Conservation (phyloP, 2,888 invertebrate genomes). For the Tetropium fuscum region DNA sequence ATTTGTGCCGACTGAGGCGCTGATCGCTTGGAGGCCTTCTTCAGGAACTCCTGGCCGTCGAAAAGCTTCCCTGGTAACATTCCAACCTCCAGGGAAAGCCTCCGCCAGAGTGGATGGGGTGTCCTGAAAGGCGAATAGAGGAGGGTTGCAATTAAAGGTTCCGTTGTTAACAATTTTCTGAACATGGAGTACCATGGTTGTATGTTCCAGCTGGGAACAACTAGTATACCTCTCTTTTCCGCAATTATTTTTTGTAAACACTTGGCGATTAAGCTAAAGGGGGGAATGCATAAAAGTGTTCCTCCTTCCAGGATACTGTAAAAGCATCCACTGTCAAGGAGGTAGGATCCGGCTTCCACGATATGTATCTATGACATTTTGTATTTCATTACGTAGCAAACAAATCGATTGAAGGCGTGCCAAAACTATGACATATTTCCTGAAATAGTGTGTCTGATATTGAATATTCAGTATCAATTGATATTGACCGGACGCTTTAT, state of each 20-base stretch:
- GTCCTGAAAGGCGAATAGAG: neutral
- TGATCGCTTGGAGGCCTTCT: neutral
- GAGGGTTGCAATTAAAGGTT: neutral
- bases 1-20: neutral
- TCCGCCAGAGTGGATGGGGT: neutral
- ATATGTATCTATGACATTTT: slow-evolving; percentile 48
- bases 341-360: slow-evolving; percentile 39
- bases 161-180: neutral
- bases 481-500: slow-evolving; percentile 15
- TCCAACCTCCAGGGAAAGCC: neutral
- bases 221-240: slow-evolving; percentile 34
- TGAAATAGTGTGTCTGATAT: slow-evolving; percentile 22
- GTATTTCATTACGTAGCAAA: slow-evolving; percentile 48
- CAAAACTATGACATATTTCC: slow-evolving; percentile 34
- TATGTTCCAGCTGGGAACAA: slow-evolving; percentile 27
- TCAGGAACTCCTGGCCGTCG: neutral
- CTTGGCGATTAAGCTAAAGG: slow-evolving; percentile 33
- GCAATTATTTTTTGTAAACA: slow-evolving; percentile 32
- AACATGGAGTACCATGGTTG: neutral
- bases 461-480: slow-evolving; percentile 22
- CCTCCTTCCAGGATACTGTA: slow-evolving; percentile 33
- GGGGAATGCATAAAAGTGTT: slow-evolving; percentile 30
- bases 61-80: neutral
- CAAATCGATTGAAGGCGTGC: slow-evolving; percentile 45
- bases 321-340: slow-evolving; percentile 34